Percentiles rank a stretch among this genome's conserved stretches.
Conservation (phyloP, 2,113 vertebrate genomes). For the Campylorhamphus procurvoides region DNA sequence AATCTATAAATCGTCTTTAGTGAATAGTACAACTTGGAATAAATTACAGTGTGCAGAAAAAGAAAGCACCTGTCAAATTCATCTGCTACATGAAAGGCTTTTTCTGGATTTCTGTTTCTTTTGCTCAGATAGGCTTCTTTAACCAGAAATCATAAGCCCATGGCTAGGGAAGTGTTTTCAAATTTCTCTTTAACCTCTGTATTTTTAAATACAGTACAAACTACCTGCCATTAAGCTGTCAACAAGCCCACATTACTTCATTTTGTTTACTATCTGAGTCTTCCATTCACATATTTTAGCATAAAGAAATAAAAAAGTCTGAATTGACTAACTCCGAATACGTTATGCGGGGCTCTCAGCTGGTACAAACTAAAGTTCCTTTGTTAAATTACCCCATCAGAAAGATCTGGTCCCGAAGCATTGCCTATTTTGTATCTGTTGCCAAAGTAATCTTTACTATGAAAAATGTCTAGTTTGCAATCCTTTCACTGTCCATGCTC, state of each 20-base stretch:
- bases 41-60: rapidly evolving
- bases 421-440: neutral
- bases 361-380: neutral
- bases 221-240: neutral
- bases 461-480: neutral
- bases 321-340: neutral
- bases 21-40: neutral
- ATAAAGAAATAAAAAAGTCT: neutral
- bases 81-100: neutral
- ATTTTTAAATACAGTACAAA: neutral
- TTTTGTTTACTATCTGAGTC: neutral
- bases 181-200: neutral
- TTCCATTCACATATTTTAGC: neutral
- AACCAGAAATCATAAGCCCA: neutral
- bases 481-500: neutral
- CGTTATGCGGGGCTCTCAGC: neutral
- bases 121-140: neutral
- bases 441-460: neutral
- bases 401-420: neutral
- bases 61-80: neutral
- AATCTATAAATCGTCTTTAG: neutral
- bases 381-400: neutral
- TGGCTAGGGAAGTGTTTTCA: neutral
- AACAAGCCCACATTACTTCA: neutral
- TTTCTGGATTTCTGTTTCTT: neutral